Percentiles rank a stretch among this genome's conserved stretches.
phyloP scores from a whole-genome alignment of 2,888 invertebrate genomes.

The Galerucella calmariensis region DNA sequence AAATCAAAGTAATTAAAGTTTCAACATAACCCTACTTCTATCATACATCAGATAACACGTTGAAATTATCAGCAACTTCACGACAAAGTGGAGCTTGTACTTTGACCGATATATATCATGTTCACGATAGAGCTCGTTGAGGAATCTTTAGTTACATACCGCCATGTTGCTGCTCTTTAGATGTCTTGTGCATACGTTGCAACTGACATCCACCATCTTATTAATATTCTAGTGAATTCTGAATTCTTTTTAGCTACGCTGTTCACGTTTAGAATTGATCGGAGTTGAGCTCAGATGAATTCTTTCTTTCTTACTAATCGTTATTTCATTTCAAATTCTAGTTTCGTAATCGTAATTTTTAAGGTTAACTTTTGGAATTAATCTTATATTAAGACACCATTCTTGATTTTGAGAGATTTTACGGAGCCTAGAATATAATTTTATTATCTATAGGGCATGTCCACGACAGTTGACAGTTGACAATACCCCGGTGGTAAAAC shows the following conservation, averaged over 20 bases:
- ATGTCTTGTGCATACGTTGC: not conserved
- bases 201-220: not conserved
- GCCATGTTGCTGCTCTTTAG: not conserved
- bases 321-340: not conserved
- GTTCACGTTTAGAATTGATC: not conserved
- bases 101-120: not conserved
- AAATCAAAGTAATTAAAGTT: not conserved
- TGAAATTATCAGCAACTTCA: not conserved
- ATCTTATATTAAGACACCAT: too few species aligned
- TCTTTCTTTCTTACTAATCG: not conserved
- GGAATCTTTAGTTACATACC: not conserved
- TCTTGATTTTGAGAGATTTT: too few species aligned
- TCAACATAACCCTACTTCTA: not conserved
- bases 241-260: not conserved
- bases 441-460: too few species aligned
- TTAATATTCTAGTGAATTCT: not conserved
- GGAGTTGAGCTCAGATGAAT: not conserved
- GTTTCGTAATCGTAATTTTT: not conserved
- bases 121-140: not conserved
- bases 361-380: too few species aligned
- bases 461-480: too few species aligned
- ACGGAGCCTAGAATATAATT: too few species aligned
- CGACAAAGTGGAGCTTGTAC: not conserved
- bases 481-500: too few species aligned
- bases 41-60: not conserved